Conservation (phyloP, 2,888 invertebrate species). For the Lydus trimaculatus region DNA sequence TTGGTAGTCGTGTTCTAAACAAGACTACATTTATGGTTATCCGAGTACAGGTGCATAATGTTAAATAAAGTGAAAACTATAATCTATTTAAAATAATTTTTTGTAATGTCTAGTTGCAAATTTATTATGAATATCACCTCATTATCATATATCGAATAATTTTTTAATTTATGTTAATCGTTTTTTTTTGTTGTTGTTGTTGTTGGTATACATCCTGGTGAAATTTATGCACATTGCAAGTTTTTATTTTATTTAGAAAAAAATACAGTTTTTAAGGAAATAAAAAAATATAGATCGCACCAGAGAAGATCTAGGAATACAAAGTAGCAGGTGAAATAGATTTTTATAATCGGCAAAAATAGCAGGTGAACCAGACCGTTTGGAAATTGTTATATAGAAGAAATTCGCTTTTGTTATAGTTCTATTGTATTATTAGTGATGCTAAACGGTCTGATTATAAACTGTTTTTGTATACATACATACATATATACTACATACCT, state of each 20-base stretch:
- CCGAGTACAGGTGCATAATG: background rate
- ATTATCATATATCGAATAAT: constrained; percentile 17
- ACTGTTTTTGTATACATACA: constrained; percentile 19
- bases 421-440: constrained; percentile 42
- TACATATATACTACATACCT: background rate
- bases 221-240: background rate
- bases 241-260: background rate
- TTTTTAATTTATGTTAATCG: background rate
- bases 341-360: constrained; percentile 37
- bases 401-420: constrained; percentile 37
- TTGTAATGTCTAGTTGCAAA: constrained; percentile 13
- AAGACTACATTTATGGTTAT: background rate
- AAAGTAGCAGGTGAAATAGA: constrained; percentile 41
- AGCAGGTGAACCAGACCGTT: constrained; percentile 36
- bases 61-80: constrained; percentile 16
- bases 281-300: constrained; percentile 16
- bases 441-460: constrained; percentile 42
- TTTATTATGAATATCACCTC: constrained; percentile 17
- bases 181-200: too few species aligned
- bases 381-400: constrained; percentile 23
- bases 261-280: background rate
- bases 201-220: too few species aligned
- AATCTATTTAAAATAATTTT: constrained; percentile 21
- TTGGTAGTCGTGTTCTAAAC: background rate
- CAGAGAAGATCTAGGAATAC: constrained; percentile 38